Conservation (phyloP, 2,888 invertebrate genomes). For the Drosophila rubida region DNA sequence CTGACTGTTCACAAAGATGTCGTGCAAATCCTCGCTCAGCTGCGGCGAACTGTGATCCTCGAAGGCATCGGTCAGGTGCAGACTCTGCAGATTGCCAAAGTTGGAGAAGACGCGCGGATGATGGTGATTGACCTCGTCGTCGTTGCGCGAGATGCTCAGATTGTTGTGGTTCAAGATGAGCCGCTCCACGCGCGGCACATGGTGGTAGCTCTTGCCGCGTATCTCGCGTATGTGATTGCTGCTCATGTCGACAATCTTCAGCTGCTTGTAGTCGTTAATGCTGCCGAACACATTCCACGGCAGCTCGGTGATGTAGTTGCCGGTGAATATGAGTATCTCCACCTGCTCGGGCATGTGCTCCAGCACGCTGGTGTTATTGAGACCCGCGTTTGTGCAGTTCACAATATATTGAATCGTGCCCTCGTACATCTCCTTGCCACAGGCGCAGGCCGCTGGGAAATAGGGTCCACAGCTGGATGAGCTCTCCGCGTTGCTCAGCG, state of each 20-base stretch:
- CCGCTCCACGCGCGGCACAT: slow-evolving; percentile 88
- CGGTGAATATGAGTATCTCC: slow-evolving; percentile 89
- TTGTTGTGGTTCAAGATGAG: slow-evolving; percentile 90
- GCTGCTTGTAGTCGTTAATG: slow-evolving; percentile 86
- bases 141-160: slow-evolving; percentile 87
- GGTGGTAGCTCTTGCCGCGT: slow-evolving; percentile 90
- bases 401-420: slow-evolving; percentile 87
- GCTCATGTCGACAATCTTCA: slow-evolving; percentile 90
- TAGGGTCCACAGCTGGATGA: slow-evolving; percentile 84
- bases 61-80: slow-evolving; percentile 91
- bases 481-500: slow-evolving; percentile 48
- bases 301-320: slow-evolving; percentile 88
- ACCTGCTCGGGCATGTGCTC: slow-evolving; percentile 88
- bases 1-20: slow-evolving; percentile 89
- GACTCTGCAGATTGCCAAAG: slow-evolving; percentile 88
- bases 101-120: slow-evolving; percentile 90
- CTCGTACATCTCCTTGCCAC: slow-evolving; percentile 86
- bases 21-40: slow-evolving; percentile 88
- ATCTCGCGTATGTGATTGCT: slow-evolving; percentile 90
- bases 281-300: slow-evolving; percentile 90
- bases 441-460: slow-evolving; percentile 86
- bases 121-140: slow-evolving; percentile 87
- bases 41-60: slow-evolving; percentile 88
- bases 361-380: slow-evolving; percentile 87
- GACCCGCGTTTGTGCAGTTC: slow-evolving; percentile 89